A percentile compares a stretch with the other conserved stretches of the same genome.
Conservation (phyloP, 53 echinoderm and acorn worm genomes). For the Crossaster papposus region DNA sequence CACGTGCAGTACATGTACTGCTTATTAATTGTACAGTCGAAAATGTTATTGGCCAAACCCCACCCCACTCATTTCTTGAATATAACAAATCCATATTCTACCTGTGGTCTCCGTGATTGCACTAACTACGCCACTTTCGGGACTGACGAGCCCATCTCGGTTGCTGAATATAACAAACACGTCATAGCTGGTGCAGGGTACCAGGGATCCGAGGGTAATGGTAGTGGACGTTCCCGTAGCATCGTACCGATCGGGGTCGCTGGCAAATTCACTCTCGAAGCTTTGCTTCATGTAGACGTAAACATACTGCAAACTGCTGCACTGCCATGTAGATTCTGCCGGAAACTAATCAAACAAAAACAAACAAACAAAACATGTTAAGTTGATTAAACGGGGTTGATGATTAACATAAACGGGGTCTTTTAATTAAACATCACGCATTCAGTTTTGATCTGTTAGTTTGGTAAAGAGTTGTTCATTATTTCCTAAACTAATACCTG, state of each 20-base stretch:
- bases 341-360: constrained; percentile 33
- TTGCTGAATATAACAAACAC: constrained; percentile 26
- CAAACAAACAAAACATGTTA: too few relatives aligned
- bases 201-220: neutral
- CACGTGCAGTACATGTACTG: too few relatives aligned
- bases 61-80: neutral
- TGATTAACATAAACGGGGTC: neutral
- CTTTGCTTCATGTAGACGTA: neutral
- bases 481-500: too few relatives aligned
- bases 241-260: neutral
- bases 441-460: too few relatives aligned
- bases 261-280: neutral
- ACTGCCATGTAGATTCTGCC: constrained; percentile 23
- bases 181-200: constrained; percentile 9
- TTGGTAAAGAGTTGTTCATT: too few relatives aligned
- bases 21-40: too few relatives aligned
- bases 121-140: neutral
- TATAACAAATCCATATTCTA: neutral
- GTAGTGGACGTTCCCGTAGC: neutral
- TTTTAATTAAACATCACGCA: too few relatives aligned
- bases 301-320: constrained; percentile 2
- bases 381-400: neutral
- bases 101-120: constrained; percentile 13
- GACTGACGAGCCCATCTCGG: constrained; percentile 31
- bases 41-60: neutral